phyloP scores from a whole-genome alignment of 2,113 vertebrate genomes.

The Sardina pilchardus region DNA sequence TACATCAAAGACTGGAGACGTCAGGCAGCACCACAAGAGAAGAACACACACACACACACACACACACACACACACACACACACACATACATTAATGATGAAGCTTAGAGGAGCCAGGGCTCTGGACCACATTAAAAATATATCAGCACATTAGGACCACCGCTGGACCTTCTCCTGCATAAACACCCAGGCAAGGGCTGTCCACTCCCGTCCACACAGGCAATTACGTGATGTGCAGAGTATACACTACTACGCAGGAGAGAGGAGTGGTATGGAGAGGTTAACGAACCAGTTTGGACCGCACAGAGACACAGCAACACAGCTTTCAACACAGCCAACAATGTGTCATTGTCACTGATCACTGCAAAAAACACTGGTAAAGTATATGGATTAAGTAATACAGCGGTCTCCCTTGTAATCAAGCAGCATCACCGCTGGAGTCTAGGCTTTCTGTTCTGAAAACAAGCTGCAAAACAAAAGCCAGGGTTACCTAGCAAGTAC shows the following conservation, averaged over 20 bases:
- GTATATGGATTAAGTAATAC: background rate
- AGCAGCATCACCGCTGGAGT: background rate
- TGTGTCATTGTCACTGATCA: background rate
- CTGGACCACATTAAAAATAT: constrained; percentile 28
- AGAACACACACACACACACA: constrained; percentile 38
- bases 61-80: constrained; percentile 40
- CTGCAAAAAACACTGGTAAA: background rate
- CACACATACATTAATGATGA: constrained; percentile 45
- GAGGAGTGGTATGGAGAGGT: background rate
- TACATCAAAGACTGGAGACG: constrained; percentile 28
- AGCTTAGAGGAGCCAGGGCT: constrained; percentile 42
- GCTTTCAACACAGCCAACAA: background rate
- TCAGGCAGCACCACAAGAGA: constrained; percentile 29
- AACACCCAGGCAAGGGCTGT: background rate
- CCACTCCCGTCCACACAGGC: background rate
- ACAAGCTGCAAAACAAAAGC: background rate
- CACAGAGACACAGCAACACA: background rate
- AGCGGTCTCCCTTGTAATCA: background rate
- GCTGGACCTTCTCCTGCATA: background rate
- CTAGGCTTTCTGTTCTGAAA: background rate
- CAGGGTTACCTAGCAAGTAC: background rate
- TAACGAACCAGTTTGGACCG: background rate
- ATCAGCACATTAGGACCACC: background rate
- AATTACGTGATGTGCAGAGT: background rate
- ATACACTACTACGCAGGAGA: background rate